Evolutionary conservation across 2,888 invertebrate species (phyloP), one percentile per base, ranked within the genome.

Genomic region (Cenopis cana): DNA sequence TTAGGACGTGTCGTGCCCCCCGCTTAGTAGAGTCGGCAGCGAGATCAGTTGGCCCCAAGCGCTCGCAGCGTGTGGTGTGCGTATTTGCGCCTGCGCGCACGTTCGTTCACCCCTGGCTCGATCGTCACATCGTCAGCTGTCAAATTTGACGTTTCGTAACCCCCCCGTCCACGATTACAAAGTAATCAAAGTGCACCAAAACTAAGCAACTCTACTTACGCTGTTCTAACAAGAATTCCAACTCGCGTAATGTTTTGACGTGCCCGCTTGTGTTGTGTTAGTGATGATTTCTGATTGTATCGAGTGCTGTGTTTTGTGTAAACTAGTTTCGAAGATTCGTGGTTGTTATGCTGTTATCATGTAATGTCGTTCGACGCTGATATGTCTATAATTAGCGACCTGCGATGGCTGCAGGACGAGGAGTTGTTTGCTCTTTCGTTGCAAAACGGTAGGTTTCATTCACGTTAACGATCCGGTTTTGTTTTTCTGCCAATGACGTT

Each of bases 351-450:
- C 79, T 83, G 87, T 86, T 90, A 86, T 86, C 86, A 89, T 90
- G 89, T 89, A 86, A 92, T 93, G 90, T 89, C 91, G 79, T 83
- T 85, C 80, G 84, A 87, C 82, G 87, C 89, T 91, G 91, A 93
- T 88, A 93, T 93, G 93, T 93, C 93, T 87, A 87, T 93, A 82
- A 89, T 93, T 85, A 90, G 90, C 82, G 93, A 91, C 81, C 85
- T 92, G 79, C 85, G 90, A 90, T 93, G 93, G 93, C 86, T 93
- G 83, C 89, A 88, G 84, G 91, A 90, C 83, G 92, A 92, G 80
- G 93, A 93, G 86, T 83, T 91, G 78, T 90, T 92, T 79, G 92
- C 92, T 78, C 87, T 93, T 85, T 87, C 92, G 77, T 87, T 91
- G 88, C 93, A 93, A 91, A 92, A 93, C 89, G 93, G 93, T 93